These are phyloP conservation scores for Prietella phreatophila DNA, from an alignment of 2,113 vertebrate genomes.

Conservation along the genomic window DNA sequence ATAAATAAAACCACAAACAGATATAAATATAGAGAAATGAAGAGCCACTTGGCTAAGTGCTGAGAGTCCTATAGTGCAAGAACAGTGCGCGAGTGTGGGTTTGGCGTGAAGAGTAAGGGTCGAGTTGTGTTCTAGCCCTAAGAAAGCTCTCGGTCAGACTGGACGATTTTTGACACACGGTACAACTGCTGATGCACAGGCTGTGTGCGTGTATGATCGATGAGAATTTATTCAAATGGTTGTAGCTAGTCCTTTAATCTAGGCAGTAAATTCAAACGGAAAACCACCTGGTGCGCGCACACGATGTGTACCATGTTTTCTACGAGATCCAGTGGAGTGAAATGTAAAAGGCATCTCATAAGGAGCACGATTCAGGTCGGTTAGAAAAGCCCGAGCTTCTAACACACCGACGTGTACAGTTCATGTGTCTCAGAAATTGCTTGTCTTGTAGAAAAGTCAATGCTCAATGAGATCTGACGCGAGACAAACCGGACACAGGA, in stretches of 20 bases:
- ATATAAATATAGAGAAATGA: slow-evolving; percentile 38
- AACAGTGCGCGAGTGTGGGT: slow-evolving; percentile 32
- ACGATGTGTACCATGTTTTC: neutral
- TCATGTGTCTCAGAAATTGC: slow-evolving; percentile 28
- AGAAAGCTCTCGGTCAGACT: slow-evolving; percentile 23
- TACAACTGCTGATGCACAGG: neutral
- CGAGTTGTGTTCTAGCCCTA: slow-evolving; percentile 44
- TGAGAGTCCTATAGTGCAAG: slow-evolving; percentile 45
- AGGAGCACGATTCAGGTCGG: neutral
- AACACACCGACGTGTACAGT: slow-evolving; percentile 16
- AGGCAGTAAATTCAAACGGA: neutral
- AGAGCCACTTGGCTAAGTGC: slow-evolving; percentile 41
- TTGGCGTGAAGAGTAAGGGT: slow-evolving; percentile 38
- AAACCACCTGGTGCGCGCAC: neutral
- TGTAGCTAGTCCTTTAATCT: slow-evolving; percentile 21
- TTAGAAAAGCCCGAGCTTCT: slow-evolving; percentile 15
- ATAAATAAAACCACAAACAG: slow-evolving; percentile 45
- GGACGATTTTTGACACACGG: neutral
- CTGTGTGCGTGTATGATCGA: neutral
- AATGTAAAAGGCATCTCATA: slow-evolving; percentile 6
- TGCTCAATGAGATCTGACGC: neutral
- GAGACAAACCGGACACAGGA: neutral
- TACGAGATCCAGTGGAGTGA: neutral
- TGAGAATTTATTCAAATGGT: neutral
- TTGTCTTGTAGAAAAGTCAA: slow-evolving; percentile 19